Base-by-base conservation (phyloP, 2,797 vertebrate genomes). In the Paedocypris micromegethes region DNA sequence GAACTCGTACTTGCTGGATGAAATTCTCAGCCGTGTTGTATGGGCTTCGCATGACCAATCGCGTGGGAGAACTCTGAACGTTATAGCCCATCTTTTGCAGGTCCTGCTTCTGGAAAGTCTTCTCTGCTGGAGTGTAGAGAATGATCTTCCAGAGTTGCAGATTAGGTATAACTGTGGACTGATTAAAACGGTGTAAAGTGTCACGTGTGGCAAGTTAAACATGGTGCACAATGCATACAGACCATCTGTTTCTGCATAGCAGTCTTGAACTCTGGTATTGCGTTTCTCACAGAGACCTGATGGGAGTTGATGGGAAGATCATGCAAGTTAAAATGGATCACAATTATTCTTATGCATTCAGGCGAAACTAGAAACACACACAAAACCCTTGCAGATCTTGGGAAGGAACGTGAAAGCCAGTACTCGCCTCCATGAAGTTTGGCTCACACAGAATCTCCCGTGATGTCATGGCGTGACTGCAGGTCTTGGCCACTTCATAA, bases 81-180 rank as follows among this genome's bases (percentile, higher is more conserved):
- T 78, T 81, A 41, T 85, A 88, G 37, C 84, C 85, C 55, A 64
- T 78, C 4, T 58, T 37, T 67, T 77, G 82, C 9, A 83, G 80
- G 41, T 79, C 77, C 0, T 73, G 78, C 60, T 84, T 61, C 44
- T 79, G 55, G 60, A 86, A 51, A 23, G 78, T 66, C 42, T 47
- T 80, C 67, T 77, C 80, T 2, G 56, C 74, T 68, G 77, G 66
- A 9, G 72, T 55, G 58, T 85, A 82, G 66, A 88, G 86, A 5
- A 84, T 73, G 6, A 83, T 63, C 69, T 87, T 83, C 59, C 52
- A 70, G 5, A 70, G 52, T 63, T 45, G 23, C 45, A 70, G 44
- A 83, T 72, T 6, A 9, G 52, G 41, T 9, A 49, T 3, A 51
- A 43, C 59, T 56, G 40, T 6, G 0, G 59, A 45, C 68, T 63